A percentile compares a stretch with the other conserved stretches of the same genome.
phyloP scores from a whole-genome alignment of 2,888 invertebrate species.

The Gerosis bhagava region DNA sequence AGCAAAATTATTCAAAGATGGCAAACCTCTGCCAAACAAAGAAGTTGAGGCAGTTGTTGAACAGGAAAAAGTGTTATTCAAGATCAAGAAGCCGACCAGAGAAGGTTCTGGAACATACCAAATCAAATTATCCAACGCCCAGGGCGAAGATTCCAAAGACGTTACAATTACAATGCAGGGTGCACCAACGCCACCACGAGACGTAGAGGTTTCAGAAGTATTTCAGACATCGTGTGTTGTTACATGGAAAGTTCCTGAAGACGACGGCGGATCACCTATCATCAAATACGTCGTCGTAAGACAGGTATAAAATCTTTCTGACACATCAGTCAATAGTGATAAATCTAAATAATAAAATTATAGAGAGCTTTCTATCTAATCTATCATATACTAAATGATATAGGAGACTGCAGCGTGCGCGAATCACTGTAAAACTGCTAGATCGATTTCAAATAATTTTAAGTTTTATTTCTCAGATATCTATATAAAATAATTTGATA shows the following conservation, averaged over 20 bases:
- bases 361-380: too few relatives aligned
- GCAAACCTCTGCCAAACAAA: slow-evolving; percentile 92
- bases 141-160: slow-evolving; percentile 94
- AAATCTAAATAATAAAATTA: too few relatives aligned
- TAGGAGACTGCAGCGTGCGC: too few relatives aligned
- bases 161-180: slow-evolving; percentile 93
- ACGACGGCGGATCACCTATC: slow-evolving; percentile 94
- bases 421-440: too few relatives aligned
- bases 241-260: slow-evolving; percentile 92
- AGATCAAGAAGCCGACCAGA: slow-evolving; percentile 94
- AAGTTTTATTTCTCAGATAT: not conserved
- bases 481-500: not conserved
- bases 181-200: slow-evolving; percentile 92
- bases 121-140: slow-evolving; percentile 95
- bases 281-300: slow-evolving; percentile 95
- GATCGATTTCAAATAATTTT: too few relatives aligned
- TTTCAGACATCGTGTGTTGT: slow-evolving; percentile 95
- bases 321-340: too few relatives aligned
- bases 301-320: too few relatives aligned
- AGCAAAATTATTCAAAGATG: slow-evolving; percentile 95
- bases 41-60: slow-evolving; percentile 96
- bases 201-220: slow-evolving; percentile 92
- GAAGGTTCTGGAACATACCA: slow-evolving; percentile 96
- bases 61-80: slow-evolving; percentile 95
- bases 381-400: too few relatives aligned